Conservation (phyloP, 2,113 vertebrate species). For the Nettapus auritus region DNA sequence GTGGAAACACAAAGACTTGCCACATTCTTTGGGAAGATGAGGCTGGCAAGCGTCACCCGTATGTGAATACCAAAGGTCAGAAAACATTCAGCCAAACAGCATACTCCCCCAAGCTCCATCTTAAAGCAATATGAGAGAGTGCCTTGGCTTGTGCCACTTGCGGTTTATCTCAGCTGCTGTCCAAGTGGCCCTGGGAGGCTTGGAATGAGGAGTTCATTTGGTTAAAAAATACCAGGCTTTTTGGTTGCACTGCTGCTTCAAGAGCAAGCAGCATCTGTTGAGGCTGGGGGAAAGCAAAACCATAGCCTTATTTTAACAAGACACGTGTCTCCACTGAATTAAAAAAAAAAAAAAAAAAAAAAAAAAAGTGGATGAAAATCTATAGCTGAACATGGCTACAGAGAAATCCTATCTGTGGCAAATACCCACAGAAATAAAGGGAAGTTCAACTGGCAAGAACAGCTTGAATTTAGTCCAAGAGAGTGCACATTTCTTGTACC, state of each 20-base stretch:
- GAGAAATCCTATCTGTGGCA: neutral
- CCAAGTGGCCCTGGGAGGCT: neutral
- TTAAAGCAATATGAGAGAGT: neutral
- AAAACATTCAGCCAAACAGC: neutral
- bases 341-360: too few relatives aligned
- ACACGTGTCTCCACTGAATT: neutral
- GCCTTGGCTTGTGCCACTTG: neutral
- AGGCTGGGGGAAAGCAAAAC: neutral
- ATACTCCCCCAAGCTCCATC: neutral
- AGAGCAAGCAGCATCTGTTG: neutral
- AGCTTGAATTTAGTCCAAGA: neutral
- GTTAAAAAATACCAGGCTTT: neutral
- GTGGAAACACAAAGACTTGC: neutral
- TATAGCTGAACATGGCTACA: neutral
- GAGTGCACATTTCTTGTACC: neutral
- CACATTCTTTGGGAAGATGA: neutral
- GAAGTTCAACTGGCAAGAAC: rapidly evolving
- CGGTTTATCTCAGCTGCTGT: neutral
- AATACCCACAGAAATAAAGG: neutral
- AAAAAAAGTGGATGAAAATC: neutral
- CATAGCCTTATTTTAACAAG: neutral
- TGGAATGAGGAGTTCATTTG: neutral
- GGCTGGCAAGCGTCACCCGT: neutral
- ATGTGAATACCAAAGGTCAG: constrained; percentile 12
- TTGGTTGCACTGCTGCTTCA: neutral